Conservation (phyloP, 2,797 vertebrate species). For the Fistularia tabacaria region DNA sequence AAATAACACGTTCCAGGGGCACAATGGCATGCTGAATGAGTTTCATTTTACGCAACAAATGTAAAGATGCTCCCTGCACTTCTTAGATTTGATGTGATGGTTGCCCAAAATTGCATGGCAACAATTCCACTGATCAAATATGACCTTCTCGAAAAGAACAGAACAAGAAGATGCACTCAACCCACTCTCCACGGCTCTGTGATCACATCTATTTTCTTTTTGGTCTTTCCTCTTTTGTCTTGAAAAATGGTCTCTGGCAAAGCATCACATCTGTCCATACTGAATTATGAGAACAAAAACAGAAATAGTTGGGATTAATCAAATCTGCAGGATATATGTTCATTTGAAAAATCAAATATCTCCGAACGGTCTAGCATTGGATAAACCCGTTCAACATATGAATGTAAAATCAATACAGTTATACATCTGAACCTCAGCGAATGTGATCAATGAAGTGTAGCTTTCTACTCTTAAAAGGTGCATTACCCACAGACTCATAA, state of each 20-base stretch:
- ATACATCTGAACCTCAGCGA: too few species aligned
- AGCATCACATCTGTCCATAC: too few species aligned
- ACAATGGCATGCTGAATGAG: conserved; percentile 12
- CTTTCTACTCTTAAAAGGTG: too few species aligned
- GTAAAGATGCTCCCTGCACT: conserved; percentile 33
- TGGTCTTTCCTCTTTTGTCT: neutral
- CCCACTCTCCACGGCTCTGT: conserved; percentile 10
- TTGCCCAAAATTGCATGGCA: conserved; percentile 44
- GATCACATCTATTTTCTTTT: neutral
- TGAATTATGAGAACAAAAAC: neutral
- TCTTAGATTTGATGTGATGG: conserved; percentile 42
- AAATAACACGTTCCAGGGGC: conserved; percentile 19
- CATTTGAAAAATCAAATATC: too few species aligned
- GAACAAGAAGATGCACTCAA: conserved; percentile 14
- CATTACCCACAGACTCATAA: neutral
- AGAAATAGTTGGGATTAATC: neutral
- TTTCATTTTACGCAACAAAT: conserved; percentile 10
- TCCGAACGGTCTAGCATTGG: too few species aligned
- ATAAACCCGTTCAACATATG: neutral
- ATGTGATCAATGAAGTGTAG: too few species aligned
- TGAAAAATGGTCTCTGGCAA: conserved; percentile 4
- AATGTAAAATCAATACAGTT: conserved; percentile 15
- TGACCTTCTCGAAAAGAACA: conserved; percentile 55
- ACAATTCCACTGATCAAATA: conserved; percentile 67
- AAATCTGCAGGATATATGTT: neutral